Conservation (phyloP, 2,888 invertebrate genomes). For the Dynastes tityus region DNA sequence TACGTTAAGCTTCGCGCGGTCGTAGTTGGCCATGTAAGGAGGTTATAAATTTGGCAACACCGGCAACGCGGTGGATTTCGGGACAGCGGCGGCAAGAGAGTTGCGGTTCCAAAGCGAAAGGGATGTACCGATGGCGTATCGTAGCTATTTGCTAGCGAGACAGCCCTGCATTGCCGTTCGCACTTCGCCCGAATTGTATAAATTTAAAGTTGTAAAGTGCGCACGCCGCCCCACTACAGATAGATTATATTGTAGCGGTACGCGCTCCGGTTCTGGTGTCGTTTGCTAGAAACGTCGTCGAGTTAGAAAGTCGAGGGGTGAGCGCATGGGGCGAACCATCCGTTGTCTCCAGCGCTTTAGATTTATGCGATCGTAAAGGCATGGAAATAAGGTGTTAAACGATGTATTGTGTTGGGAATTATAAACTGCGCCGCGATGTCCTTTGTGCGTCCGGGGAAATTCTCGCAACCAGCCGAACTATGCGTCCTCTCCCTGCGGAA, state of each 20-base stretch:
- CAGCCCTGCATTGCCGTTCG: background rate
- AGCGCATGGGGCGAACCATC: background rate
- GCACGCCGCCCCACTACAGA: background rate
- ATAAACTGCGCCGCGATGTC: slow-evolving; percentile 33
- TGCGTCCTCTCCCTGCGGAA: background rate
- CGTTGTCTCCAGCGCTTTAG: slow-evolving; percentile 33
- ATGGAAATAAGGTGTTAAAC: slow-evolving; percentile 48
- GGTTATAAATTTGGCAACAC: slow-evolving; percentile 45
- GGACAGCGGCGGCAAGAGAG: slow-evolving; percentile 14
- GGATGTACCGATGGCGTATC: background rate
- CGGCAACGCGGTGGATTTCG: slow-evolving; percentile 22
- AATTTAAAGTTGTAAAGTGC: slow-evolving; percentile 36
- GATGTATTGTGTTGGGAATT: slow-evolving; percentile 47
- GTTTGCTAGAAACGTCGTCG: background rate
- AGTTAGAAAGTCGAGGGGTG: background rate
- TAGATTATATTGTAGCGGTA: background rate
- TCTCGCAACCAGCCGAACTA: background rate
- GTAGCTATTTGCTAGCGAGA: slow-evolving; percentile 13
- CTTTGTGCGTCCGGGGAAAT: slow-evolving; percentile 38
- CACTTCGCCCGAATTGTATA: slow-evolving; percentile 17
- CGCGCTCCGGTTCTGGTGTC: background rate
- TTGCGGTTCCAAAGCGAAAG: slow-evolving; percentile 15
- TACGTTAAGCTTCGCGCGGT: too few species aligned
- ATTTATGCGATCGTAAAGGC: slow-evolving; percentile 45
- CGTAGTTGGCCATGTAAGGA: background rate